phyloP scores from a whole-genome alignment of 2,797 vertebrate species.

The Falco naumanni region DNA sequence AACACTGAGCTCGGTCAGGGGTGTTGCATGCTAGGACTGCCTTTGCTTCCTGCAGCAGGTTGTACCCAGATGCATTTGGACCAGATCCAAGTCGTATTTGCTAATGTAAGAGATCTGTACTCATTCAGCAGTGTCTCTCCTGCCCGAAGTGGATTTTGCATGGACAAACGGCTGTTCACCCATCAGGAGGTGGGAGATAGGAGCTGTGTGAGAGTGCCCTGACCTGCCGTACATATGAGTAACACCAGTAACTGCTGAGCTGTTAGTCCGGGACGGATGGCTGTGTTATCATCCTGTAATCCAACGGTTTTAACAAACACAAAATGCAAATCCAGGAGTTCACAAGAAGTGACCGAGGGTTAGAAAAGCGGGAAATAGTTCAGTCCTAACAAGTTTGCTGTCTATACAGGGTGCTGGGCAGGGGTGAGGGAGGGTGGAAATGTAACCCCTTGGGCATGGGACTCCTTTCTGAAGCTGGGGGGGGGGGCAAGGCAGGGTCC shows the following conservation, averaged over 20 bases:
- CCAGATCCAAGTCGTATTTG: not conserved
- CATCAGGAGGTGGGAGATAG: not conserved
- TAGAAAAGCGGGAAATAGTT: not conserved
- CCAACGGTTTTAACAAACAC: not conserved
- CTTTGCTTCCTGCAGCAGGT: not conserved
- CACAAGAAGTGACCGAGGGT: not conserved
- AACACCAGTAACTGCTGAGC: not conserved
- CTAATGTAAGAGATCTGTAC: not conserved
- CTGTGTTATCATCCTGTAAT: not conserved
- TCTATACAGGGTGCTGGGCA: not conserved
- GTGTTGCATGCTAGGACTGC: not conserved
- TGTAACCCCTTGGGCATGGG: not conserved
- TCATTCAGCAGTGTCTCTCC: rapidly evolving
- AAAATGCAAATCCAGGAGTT: not conserved
- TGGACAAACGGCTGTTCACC: not conserved
- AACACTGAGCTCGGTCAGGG: not conserved
- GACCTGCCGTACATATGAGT: rapidly evolving
- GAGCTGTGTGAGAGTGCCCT: not conserved
- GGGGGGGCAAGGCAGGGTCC: not conserved
- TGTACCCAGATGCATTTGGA: not conserved
- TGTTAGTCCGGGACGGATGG: not conserved
- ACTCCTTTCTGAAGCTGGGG: not conserved
- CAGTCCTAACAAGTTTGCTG: not conserved
- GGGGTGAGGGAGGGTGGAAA: not conserved
- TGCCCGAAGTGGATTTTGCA: not conserved